Percentiles rank a stretch among this genome's conserved stretches.
Evolutionary conservation across 2,888 invertebrate genomes (phyloP).

Genomic region (Chrysolina americana): DNA sequence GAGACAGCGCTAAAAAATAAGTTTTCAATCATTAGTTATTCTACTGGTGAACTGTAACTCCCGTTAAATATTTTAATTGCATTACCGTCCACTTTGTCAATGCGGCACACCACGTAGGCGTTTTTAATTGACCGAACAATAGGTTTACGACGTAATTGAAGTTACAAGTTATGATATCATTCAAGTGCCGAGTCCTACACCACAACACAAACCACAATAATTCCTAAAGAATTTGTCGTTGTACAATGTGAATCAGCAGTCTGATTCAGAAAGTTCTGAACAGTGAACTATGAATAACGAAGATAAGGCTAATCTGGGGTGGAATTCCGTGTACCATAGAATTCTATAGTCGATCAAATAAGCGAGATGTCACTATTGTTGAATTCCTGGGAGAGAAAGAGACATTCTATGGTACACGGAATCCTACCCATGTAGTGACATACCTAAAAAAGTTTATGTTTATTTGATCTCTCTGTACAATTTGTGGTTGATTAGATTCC

Average conservation of each 20-base stretch:
- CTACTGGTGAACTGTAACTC: conserved; percentile 12
- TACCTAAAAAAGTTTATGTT: no score
- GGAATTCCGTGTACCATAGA: no score
- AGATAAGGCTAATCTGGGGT: not conserved
- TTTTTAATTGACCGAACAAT: conserved; percentile 29
- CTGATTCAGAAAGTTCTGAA: conserved; percentile 3
- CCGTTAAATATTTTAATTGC: conserved; percentile 21
- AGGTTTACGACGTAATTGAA: conserved; percentile 15
- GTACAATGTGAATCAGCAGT: not conserved
- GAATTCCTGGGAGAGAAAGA: no score
- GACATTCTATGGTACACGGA: no score
- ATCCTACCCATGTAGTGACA: no score
- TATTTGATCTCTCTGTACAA: no score
- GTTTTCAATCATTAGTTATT: conserved; percentile 1
- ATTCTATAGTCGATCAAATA: no score
- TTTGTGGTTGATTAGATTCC: no score
- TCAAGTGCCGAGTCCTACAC: conserved; percentile 1
- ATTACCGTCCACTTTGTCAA: conserved; percentile 17
- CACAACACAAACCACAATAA: not conserved
- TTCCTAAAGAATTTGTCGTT: not conserved
- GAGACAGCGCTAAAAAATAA: not conserved
- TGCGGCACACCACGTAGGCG: conserved; percentile 41
- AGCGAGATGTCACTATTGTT: no score
- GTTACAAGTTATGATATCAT: conserved; percentile 17
- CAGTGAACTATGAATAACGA: not conserved